These are phyloP conservation scores for Bujurquina vittata DNA, from an alignment of 2,113 vertebrate species.

Conservation along the genomic window DNA sequence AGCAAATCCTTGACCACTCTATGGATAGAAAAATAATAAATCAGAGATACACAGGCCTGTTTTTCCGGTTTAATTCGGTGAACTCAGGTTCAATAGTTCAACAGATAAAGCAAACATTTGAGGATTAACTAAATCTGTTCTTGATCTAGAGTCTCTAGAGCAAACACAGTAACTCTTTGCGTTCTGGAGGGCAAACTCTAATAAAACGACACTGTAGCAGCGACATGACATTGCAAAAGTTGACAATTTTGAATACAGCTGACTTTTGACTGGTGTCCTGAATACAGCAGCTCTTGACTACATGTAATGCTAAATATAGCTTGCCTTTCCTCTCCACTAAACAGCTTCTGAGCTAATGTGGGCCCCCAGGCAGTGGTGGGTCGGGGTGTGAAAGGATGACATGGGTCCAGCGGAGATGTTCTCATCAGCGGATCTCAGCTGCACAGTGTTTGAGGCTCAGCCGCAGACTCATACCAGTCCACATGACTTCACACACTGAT, in stretches of 20 bases:
- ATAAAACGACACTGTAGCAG: not conserved
- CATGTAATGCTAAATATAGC: conserved; percentile 48
- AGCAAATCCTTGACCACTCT: not conserved
- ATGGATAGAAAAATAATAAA: conserved; percentile 6
- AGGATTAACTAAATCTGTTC: conserved; percentile 36
- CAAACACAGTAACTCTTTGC: conserved; percentile 21
- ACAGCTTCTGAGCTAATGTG: conserved; percentile 54
- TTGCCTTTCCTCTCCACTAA: conserved; percentile 12
- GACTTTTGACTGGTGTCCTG: conserved; percentile 31
- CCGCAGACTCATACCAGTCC: conserved; percentile 74
- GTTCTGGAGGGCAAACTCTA: not conserved
- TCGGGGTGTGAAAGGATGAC: conserved; percentile 52
- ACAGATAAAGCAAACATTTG: conserved; percentile 20
- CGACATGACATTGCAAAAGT: not conserved
- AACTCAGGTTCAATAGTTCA: not conserved
- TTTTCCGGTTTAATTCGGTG: conserved; percentile 1
- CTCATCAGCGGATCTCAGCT: conserved; percentile 60
- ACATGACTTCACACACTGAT: conserved; percentile 78
- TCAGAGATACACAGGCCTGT: not conserved
- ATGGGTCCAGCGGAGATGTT: conserved; percentile 61
- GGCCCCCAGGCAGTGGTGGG: conserved; percentile 46
- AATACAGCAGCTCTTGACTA: conserved; percentile 29
- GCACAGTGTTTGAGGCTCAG: conserved; percentile 49
- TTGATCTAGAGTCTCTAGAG: not conserved
- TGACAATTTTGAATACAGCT: conserved; percentile 16